Evolutionary conservation across 2,797 vertebrate genomes (phyloP).

Genomic region (Sebastes ruberrimus): DNA sequence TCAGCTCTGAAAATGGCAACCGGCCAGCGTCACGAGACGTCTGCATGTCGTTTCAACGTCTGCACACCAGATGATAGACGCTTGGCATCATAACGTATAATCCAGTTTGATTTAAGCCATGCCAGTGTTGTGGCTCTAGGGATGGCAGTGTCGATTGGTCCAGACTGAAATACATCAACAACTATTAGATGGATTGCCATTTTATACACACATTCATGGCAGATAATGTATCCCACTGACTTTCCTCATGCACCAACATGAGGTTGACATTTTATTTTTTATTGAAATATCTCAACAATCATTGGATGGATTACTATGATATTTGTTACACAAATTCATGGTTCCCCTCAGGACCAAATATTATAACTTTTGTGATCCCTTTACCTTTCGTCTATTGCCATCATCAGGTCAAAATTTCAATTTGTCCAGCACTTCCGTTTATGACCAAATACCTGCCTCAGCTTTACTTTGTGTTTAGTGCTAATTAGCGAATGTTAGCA

Average conservation of each 20-base stretch:
- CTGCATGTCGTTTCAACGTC: constrained; percentile 9
- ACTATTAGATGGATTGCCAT: not conserved
- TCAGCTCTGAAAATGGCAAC: constrained; percentile 17
- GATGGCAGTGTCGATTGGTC: no score
- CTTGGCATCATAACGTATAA: not conserved
- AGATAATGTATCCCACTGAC: not conserved
- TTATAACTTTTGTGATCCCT: not conserved
- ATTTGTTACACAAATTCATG: not conserved
- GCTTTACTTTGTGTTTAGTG: no score
- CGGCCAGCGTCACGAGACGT: not conserved
- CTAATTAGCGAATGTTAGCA: no score
- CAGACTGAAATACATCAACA: not conserved
- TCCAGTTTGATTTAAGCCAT: not conserved
- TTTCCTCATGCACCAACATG: not conserved
- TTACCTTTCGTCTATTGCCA: not conserved
- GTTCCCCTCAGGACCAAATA: not conserved
- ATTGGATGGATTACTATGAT: not conserved
- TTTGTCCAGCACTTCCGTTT: not conserved
- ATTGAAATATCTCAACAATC: not conserved
- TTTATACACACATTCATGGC: not conserved
- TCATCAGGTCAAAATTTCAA: not conserved
- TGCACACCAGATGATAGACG: not conserved
- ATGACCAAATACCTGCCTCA: not conserved
- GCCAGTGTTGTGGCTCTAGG: not conserved
- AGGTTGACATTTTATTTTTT: not conserved